These are phyloP conservation scores for Amphilophus citrinellus DNA, from an alignment of 2,113 vertebrate genomes.

Conservation along the genomic window DNA sequence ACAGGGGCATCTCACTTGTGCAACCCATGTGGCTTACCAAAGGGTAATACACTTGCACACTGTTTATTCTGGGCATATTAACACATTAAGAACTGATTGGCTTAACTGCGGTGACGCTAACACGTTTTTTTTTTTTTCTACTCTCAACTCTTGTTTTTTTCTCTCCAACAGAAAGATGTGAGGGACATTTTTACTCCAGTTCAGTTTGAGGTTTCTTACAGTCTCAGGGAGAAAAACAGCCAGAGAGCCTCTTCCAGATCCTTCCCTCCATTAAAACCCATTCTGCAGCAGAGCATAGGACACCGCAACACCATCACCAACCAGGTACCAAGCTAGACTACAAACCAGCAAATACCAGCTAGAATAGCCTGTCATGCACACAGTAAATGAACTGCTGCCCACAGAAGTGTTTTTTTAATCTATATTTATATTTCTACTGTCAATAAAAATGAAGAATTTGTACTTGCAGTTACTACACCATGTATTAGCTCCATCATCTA, in stretches of 20 bases:
- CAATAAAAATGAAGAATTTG: not conserved
- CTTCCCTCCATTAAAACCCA: conserved; percentile 87
- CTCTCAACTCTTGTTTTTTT: conserved; percentile 21
- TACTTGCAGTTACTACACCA: not conserved
- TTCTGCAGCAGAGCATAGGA: conserved; percentile 88
- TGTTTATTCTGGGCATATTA: not conserved
- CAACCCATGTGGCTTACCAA: conserved; percentile 86
- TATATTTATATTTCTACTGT: too few relatives aligned
- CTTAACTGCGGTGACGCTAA: not conserved
- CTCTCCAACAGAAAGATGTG: conserved; percentile 87
- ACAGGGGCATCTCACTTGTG: conserved; percentile 77
- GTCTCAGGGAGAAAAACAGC: conserved; percentile 81
- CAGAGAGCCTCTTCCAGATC: conserved; percentile 62
- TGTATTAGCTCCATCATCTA: not conserved
- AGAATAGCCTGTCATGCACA: not conserved
- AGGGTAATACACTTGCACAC: conserved; percentile 81
- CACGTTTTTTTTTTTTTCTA: conserved; percentile 14
- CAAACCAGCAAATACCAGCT: not conserved
- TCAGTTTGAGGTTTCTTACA: conserved; percentile 87
- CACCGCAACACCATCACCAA: conserved; percentile 81
- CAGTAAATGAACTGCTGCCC: not conserved
- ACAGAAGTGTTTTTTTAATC: too few relatives aligned
- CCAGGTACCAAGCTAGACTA: conserved; percentile 75
- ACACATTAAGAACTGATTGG: not conserved
- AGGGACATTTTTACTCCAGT: conserved; percentile 92